A percentile compares a stretch with the other conserved stretches of the same genome.
Conservation (phyloP, 2,888 invertebrate genomes). For the Orthonevra nobilis region DNA sequence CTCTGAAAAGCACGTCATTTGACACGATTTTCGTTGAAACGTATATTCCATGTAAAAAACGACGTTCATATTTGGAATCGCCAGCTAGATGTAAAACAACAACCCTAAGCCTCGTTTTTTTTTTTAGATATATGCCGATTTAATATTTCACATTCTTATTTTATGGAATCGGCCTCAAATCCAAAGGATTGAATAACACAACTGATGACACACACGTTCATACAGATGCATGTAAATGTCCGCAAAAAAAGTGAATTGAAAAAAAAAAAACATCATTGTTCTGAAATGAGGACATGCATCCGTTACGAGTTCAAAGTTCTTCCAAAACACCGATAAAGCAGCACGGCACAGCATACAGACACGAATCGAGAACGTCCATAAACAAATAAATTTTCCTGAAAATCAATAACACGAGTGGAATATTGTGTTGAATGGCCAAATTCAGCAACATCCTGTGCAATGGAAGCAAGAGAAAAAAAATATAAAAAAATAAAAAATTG, state of each 20-base stretch:
- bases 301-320: slow-evolving; percentile 49
- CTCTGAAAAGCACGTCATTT: too few species aligned
- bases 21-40: too few species aligned
- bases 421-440: slow-evolving; percentile 41
- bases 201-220: too few species aligned
- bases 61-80: too few species aligned
- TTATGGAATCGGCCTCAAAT: too few species aligned
- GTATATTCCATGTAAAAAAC: too few species aligned
- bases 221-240: not conserved
- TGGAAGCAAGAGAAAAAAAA: slow-evolving; percentile 45
- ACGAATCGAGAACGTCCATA: slow-evolving; percentile 47
- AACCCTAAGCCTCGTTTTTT: too few species aligned
- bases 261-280: slow-evolving; percentile 1
- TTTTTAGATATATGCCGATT: too few species aligned
- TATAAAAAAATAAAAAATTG: too few species aligned
- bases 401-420: slow-evolving; percentile 53
- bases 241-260: not conserved
- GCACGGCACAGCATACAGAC: slow-evolving; percentile 28
- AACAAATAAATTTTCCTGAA: slow-evolving; percentile 60
- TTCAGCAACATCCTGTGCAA: slow-evolving; percentile 54
- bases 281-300: slow-evolving; percentile 31
- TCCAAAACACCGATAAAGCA: slow-evolving; percentile 39
- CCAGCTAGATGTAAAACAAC: too few species aligned
- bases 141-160: too few species aligned
- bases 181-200: too few species aligned